Evolutionary conservation across 2,888 invertebrate species (phyloP), one percentile per base, ranked within the genome.

Genomic region (Athalia rosae): DNA sequence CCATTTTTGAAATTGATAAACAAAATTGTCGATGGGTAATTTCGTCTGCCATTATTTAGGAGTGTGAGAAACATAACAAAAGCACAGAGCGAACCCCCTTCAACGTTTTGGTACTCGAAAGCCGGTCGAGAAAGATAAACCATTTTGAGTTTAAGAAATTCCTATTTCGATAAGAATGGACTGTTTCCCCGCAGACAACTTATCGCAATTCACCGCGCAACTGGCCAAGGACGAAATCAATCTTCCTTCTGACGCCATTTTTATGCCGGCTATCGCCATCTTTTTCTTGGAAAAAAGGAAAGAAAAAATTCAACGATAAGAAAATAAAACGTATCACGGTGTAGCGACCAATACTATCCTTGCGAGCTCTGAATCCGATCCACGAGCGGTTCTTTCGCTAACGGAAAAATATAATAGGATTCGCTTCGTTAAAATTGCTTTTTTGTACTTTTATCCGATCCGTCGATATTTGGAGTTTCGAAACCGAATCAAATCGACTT

Each of bases 361-460:
- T 71, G 71, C 67, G 71, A 71, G 56, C 45, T 58, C 58, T 5
- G 56, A 28, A 71, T 58, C 58, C 71, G 43, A 71, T 71, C 56
- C 58, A 58, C 71, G 7, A 58, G 71, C 71, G 11, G 11, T 67
- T 53, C 61, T 11, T 61, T 58, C 56, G 43, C 7, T 13, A 71
- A 58, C 71, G 58, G 71, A 58, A 71, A 71, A 58, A 11, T 58
- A 56, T 71, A 71, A 71, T 56, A 58, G 71, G 71, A 71, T 58
- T 56, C 71, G 71, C 71, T 45, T 71, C 71, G 45, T 71, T 58
- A 71, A 71, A 71, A 56, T 71, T 45, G 71, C 58, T 56, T 71
- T 56, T 71, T 56, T 71, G 71, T 71, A 67, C 71, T 71, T 71
- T 71, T 71, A 58, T 58, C 71, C 43, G 58, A 13, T 58, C 45